Percentiles rank a stretch among this genome's conserved stretches.
These are phyloP conservation scores for Bugula neritina DNA, from an alignment of 2,888 invertebrate species.

Conservation along the genomic window DNA sequence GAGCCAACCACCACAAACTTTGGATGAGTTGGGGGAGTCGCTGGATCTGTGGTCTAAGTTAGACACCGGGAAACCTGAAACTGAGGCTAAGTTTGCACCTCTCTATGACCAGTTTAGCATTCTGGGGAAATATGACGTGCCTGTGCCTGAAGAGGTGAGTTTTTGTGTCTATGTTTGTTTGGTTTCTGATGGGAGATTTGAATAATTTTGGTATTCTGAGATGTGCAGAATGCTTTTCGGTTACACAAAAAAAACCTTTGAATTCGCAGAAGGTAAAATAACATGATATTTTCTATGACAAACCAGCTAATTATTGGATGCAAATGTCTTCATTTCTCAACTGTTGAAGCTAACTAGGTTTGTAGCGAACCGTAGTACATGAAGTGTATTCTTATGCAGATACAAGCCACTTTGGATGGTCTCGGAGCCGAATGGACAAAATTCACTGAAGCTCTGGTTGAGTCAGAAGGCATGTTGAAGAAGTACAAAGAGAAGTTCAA, in stretches of 20 bases:
- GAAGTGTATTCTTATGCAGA: constrained; percentile 33
- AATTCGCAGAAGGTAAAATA: no score
- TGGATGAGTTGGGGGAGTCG: constrained; percentile 67
- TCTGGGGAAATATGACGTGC: constrained; percentile 66
- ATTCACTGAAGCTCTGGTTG: constrained; percentile 65
- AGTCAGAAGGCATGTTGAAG: constrained; percentile 69
- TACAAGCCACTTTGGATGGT: constrained; percentile 45
- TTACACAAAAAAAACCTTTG: no score
- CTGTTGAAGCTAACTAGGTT: no score
- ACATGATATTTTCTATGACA: no score
- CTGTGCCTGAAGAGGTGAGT: constrained; percentile 62
- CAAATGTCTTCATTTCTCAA: no score
- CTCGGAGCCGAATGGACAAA: constrained; percentile 65
- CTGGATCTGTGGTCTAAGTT: constrained; percentile 67
- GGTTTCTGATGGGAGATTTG: no score
- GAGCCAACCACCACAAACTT: constrained; percentile 65
- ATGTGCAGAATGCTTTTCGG: no score
- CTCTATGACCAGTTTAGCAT: constrained; percentile 68
- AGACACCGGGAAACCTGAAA: constrained; percentile 60
- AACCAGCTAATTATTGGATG: no score
- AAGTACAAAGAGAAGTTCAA: constrained; percentile 63
- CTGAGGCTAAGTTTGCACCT: constrained; percentile 68
- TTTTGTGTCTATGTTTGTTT: background rate
- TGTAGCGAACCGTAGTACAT: no score
- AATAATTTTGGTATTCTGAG: no score